Evolutionary conservation across 2,888 invertebrate species (phyloP).

Genomic region (Clostera curtula): DNA sequence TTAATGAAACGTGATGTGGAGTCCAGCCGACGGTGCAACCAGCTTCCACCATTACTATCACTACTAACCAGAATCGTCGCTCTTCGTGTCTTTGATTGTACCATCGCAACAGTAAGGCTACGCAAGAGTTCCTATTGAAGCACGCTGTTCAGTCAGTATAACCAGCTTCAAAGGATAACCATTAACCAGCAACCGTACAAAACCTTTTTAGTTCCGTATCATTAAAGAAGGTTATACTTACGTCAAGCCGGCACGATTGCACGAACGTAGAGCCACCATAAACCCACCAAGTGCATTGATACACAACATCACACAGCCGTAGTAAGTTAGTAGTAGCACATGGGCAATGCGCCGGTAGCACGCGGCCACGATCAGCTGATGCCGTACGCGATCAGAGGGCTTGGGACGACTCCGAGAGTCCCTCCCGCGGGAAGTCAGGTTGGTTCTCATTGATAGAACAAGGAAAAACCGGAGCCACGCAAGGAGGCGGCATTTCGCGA

Average conservation of each 20-base stretch:
- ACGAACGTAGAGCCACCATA: constrained; percentile 31
- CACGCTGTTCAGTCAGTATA: too few species aligned
- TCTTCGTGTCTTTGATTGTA: too few species aligned
- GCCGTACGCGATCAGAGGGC: constrained; percentile 10
- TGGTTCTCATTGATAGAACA: constrained; percentile 23
- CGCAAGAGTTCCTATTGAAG: too few species aligned
- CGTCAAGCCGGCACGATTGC: constrained; percentile 32
- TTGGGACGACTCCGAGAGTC: constrained; percentile 13
- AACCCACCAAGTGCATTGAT: constrained; percentile 50
- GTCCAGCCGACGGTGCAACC: too few species aligned
- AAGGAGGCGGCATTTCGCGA: constrained; percentile 51
- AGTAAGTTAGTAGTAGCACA: constrained; percentile 55
- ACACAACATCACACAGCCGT: constrained; percentile 54
- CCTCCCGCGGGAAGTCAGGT: constrained; percentile 14
- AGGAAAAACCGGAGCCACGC: constrained; percentile 20
- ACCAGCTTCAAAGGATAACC: too few species aligned
- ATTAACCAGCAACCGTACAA: too few species aligned
- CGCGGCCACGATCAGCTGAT: constrained; percentile 58
- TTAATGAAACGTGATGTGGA: too few species aligned
- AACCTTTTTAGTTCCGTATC: too few species aligned
- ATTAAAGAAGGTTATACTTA: constrained; percentile 38
- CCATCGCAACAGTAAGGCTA: too few species aligned
- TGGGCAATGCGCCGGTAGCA: constrained; percentile 37
- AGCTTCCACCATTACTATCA: too few species aligned
- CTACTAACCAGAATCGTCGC: too few species aligned